Evolutionary conservation across 2,888 invertebrate genomes (phyloP), one percentile per base, ranked within the genome.

Genomic region (Strigamia maritima): DNA sequence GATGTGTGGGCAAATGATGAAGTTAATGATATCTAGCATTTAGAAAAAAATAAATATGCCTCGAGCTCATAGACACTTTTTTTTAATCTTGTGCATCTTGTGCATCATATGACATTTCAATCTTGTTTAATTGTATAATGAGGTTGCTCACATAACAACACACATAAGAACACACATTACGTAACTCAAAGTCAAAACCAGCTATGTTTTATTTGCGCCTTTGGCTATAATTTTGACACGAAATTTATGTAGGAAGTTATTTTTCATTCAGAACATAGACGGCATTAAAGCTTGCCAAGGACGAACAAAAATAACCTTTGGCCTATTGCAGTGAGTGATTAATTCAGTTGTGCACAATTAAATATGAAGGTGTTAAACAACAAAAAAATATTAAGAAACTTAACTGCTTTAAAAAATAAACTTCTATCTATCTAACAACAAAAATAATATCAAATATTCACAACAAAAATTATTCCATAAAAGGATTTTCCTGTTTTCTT

Each of bases 231-330:
- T 65, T 65, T 60, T 28, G n/a, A 28, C 26, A 65, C 65, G 14
- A 65, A 60, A 65, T 28, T 65, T 65, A 65, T 65, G 65, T 14
- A 24, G 65, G 65, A 65, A 65, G 65, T 65, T 65, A 65, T 65
- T 65, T 65, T 26, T 65, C 65, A 65, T 65, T 65, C 65, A 65
- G 65, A 28, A 65, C 26, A 65, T 26, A 1, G 14, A 26, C 24
- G 2, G 24, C 1, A 12, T 60, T 60, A 24, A 60, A 60, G 24
- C 24, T 60, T 22, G 65, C 65, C 65, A 65, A 65, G 65, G 65
- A 65, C 65, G 26, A 16, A 65, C 65, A 65, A 65, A 65, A 65
- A 65, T 65, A 65, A 65, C 26, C 24, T 65, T 65, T 65, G 65
- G 26, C 65, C 65, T 65, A 4, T 65, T 65, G 16, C n/a, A 16